Evolutionary conservation across 2,797 vertebrate species (phyloP), one percentile per base, ranked within the genome.

Genomic region (Odontamblyopus lacepedii): DNA sequence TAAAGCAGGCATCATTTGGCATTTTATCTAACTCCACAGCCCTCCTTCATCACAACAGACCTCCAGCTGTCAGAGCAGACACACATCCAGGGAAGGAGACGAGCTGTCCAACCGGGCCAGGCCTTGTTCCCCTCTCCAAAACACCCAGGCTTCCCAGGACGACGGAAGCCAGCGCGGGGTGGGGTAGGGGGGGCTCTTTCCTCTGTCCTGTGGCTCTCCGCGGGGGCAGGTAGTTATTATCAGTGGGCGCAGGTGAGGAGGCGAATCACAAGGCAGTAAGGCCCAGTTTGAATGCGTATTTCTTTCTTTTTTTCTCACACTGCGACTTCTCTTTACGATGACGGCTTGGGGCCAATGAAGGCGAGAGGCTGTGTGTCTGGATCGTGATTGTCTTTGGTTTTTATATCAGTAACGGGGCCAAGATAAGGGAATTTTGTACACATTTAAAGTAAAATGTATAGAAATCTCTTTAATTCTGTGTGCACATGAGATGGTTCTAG

Each of bases 21-120:
- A 90, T 85, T 88, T 87, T 87, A 89, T 91, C 83, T 83, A 82
- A 80, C 87, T 82, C 88, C 72, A 62, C 82, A 89, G 80, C 70
- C 82, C 76, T 90, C 73, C 82, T 85, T 85, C 78, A 85, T 87
- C 84, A 86, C 80, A 89, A 82, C 85, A 87, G 87, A 83, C 81
- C 83, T 88, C 88, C 88, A 91, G 90, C 88, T 91, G 89, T 87
- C 81, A 83, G 50, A 74, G 82, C 56, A 85, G 84, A 85, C 87
- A 85, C 80, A 76, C 78, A 77, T 86, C 83, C 81, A 82, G 87
- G 75, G 73, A 59, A 85, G 78, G 80, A 84, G 86, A 83, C 78
- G 74, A 78, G 87, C 72, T 78, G 82, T 83, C 88, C 85, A 79
- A 80, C 85, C 69, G 79, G 79, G 86, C 70, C 73, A 7, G 72